Base-by-base conservation (phyloP, 1,140 invertebrate species). In the Drosophila bifasciata region DNA sequence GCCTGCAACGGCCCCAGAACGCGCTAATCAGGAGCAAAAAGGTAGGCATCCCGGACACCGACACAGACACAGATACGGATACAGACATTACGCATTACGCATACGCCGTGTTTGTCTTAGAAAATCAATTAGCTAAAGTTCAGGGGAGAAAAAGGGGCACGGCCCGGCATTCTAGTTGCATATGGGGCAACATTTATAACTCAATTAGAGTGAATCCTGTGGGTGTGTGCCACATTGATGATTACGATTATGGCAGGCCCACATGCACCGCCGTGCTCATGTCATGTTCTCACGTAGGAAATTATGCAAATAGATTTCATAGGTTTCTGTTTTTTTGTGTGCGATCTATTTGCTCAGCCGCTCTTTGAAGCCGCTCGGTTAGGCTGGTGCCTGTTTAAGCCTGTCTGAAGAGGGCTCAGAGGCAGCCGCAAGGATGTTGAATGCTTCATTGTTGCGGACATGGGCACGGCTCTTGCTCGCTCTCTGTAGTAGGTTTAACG, bases 21-120 rank as follows among this genome's bases (percentile, higher is more conserved):
- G 66, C 59, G 57, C 83, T 69, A 73, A 72, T 57, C 78, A 89
- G 44, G 84, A 86, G 57, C 83, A 83, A 50, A 86, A 86, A 88
- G 83, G 83, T 88, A 44, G 74, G 79, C 19, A 39, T 8, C 50
- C 4, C 32, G 32, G 32, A 17, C 28, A 28, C 17, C 17, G 5
- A 15, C 2, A 25, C 5, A 6, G 23, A 28, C 8, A 28, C 32
- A 11, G 32, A 17, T 13, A 44, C 19, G 28, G 5, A 15, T 5
- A 43, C 21, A 25, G n/a, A 44, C 49, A 64, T 16, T 5, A 50
- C 43, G 25, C 61, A 86, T 86, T 68, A 77, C 69, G 64, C 69
- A 86, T 81, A 86, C 81, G 81, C 69, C 64, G 50, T 43, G 74
- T 81, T 28, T 41, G 55, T 45, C 48, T 43, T 19, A 51, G 43